Percentiles rank a stretch among this genome's conserved stretches.
Conservation (phyloP, 2,113 vertebrate species). For the Sylvilagus bachmani region DNA sequence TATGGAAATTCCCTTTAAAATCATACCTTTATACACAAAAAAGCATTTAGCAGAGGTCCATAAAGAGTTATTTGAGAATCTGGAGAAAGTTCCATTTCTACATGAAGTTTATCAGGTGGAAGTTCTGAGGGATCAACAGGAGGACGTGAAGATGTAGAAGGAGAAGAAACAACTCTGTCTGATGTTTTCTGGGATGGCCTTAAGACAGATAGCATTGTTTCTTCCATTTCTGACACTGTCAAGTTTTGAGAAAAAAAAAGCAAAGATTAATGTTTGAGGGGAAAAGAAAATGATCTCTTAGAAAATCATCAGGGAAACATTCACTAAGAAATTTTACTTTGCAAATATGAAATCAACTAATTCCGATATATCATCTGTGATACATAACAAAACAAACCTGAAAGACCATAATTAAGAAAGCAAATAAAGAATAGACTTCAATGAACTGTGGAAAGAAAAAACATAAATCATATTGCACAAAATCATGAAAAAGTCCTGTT, state of each 20-base stretch:
- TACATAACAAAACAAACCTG: not conserved
- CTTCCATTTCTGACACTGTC: constrained; percentile 97
- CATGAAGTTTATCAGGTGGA: constrained; percentile 95
- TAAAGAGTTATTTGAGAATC: constrained; percentile 97
- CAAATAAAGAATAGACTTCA: not conserved
- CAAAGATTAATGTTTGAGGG: constrained; percentile 29
- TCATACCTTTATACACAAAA: constrained; percentile 96
- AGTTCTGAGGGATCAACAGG: constrained; percentile 95
- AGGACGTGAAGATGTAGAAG: constrained; percentile 86
- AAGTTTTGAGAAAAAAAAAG: constrained; percentile 59
- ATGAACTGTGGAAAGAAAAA: not conserved
- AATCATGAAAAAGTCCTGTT: not conserved
- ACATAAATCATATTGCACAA: not conserved
- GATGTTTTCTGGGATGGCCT: constrained; percentile 91
- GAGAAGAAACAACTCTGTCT: constrained; percentile 89
- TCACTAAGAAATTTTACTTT: not conserved
- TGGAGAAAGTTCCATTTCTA: constrained; percentile 97
- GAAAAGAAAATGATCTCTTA: not conserved
- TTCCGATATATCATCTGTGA: not conserved
- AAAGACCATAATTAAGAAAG: constrained; percentile 16
- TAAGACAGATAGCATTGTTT: constrained; percentile 95
- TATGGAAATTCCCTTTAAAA: not conserved
- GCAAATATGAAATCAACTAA: not conserved
- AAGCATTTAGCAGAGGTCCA: constrained; percentile 94
- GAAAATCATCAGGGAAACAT: constrained; percentile 37